Base-by-base conservation (phyloP, 2,888 invertebrate genomes). In the Amphipoea oculea region DNA sequence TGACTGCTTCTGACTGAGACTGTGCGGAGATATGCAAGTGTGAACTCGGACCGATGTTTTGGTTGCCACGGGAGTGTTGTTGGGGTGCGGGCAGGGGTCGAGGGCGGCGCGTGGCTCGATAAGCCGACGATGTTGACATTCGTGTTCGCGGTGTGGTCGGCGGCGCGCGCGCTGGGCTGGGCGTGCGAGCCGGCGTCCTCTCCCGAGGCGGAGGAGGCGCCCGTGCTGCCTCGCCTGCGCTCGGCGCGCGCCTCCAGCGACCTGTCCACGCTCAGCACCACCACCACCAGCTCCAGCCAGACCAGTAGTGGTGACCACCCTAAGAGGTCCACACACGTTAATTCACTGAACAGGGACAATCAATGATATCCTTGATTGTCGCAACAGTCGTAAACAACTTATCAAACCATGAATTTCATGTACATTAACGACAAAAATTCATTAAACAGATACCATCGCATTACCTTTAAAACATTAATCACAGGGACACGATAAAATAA, bases 91-190 rank as follows among this genome's bases (percentile, higher is more conserved):
- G 94, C 91, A 93, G 92, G 93, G 93, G 93, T 88, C 91, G 94
- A 92, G 90, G 95, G 90, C 91, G 94, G 90, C 93, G 94, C 87
- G 93, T 92, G 92, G 93, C 92, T 88, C 94, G 95, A 89, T 95
- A 95, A 94, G 89, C 87, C 91, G 91, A 92, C 88, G 83, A 98
- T 98, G 98, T 95, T 98, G 95, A 97, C 97, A 92, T 94, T 97
- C 92, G 96, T 97, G 91, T 97, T 97, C 92, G 97, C 97, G 94
- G 95, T 97, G 95, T 97, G 97, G 97, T 97, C 97, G 91, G 96
- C 97, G 88, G 97, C 97, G 92, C 97, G 97, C 93, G 97, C 97
- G 95, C 95, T 97, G 91, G 95, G 97, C 91, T 95, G 95, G 96
- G 91, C 94, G 86, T 93, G 93, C 92, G 95, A 95, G 76, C 89